Conservation (phyloP, 1,140 invertebrate species). For the Cotesia typhae region DNA sequence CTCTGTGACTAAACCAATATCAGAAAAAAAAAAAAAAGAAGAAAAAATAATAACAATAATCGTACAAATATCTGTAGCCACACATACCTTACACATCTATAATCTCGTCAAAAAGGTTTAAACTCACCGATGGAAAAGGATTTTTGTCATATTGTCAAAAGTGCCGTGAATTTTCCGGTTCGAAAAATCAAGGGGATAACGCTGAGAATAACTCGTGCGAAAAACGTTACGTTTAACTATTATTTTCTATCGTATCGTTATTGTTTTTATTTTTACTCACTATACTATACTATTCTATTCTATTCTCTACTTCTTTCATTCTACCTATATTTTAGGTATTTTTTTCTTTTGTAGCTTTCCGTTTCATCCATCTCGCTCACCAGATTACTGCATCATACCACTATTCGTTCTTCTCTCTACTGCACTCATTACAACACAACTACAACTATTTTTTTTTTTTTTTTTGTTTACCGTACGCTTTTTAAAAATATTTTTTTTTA, state of each 20-base stretch:
- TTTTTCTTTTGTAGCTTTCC: too few species aligned
- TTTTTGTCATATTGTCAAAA: slow-evolving; percentile 12
- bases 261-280: slow-evolving; percentile 6
- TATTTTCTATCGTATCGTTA: neutral
- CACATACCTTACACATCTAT: neutral
- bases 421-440: neutral
- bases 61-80: neutral
- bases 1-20: too few species aligned
- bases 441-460: neutral
- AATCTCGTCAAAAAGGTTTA: slow-evolving; percentile 12
- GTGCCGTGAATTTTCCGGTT: slow-evolving; percentile 30
- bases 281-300: neutral
- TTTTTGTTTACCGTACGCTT: neutral
- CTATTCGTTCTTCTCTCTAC: neutral
- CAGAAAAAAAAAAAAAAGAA: too few species aligned
- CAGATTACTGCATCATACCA: neutral
- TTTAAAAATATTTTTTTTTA: slow-evolving; percentile 15
- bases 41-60: too few species aligned
- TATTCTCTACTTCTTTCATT: neutral
- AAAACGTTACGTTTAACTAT: slow-evolving; percentile 28
- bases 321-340: neutral
- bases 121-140: slow-evolving; percentile 12
- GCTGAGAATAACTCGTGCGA: slow-evolving; percentile 28
- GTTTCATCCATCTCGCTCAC: too few species aligned
- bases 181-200: slow-evolving; percentile 31